Evolutionary conservation across 2,113 vertebrate genomes (phyloP).

Genomic region (Crotalus horridus): DNA sequence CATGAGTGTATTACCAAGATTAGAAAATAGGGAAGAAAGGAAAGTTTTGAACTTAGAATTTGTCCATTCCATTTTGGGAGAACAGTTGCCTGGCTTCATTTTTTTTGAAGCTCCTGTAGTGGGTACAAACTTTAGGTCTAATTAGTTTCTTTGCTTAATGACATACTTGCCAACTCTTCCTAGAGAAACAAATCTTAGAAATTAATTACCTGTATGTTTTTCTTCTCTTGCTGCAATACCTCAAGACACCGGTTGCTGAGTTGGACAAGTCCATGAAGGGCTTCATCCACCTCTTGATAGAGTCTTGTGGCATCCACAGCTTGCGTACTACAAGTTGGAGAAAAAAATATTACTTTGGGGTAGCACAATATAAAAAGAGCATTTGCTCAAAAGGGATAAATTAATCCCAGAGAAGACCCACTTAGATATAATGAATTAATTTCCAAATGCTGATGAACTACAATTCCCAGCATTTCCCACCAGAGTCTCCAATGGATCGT

Average conservation of each 20-base stretch:
- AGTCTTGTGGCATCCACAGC: constrained; percentile 55
- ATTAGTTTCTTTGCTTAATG: neutral
- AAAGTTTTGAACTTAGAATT: neutral
- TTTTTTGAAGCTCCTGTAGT: neutral
- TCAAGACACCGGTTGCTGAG: constrained; percentile 81
- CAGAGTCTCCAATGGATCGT: neutral
- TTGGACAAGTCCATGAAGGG: constrained; percentile 82
- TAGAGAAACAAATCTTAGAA: neutral
- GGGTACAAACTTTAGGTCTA: neutral
- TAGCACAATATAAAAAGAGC: neutral
- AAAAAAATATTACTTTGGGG: neutral
- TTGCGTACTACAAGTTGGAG: constrained; percentile 48
- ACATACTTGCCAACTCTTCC: no score
- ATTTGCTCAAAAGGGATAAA: neutral
- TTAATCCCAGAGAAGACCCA: neutral
- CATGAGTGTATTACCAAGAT: neutral
- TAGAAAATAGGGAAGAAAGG: neutral
- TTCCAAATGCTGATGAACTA: neutral
- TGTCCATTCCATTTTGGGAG: neutral
- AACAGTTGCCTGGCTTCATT: neutral
- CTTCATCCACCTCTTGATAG: constrained; percentile 83
- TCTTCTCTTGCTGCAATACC: constrained; percentile 72
- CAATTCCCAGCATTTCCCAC: neutral
- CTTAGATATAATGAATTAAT: neutral
- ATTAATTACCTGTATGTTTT: constrained; percentile 61